These are phyloP conservation scores for Busseola fusca DNA, from an alignment of 2,888 invertebrate genomes.

Conservation along the genomic window DNA sequence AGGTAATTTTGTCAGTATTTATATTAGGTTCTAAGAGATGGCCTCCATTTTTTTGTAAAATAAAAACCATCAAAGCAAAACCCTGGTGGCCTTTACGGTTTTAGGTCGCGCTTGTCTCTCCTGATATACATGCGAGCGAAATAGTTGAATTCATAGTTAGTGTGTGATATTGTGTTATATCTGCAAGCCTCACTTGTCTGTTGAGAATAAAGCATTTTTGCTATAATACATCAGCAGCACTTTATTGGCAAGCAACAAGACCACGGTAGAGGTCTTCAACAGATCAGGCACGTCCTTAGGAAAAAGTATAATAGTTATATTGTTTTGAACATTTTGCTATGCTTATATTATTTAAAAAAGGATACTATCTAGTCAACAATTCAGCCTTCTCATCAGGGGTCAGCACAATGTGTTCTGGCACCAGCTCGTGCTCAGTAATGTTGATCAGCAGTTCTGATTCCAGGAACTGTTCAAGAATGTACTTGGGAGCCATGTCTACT, in stretches of 20 bases:
- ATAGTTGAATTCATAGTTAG: background rate
- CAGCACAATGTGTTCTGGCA: constrained; percentile 99
- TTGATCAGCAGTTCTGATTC: constrained; percentile 99
- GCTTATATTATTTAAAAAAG: constrained; percentile 73
- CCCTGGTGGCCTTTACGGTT: no score
- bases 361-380: constrained; percentile 97
- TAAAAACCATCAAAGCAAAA: no score
- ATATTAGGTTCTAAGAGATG: no score
- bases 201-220: background rate
- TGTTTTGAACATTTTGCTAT: background rate
- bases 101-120: background rate
- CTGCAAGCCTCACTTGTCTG: background rate
- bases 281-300: background rate
- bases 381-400: constrained; percentile 99
- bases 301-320: background rate
- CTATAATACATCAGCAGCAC: background rate
- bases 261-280: background rate
- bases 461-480: constrained; percentile 98
- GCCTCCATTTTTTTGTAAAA: no score
- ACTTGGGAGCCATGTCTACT: constrained; percentile 99
- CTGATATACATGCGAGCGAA: background rate
- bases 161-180: no score
- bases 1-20: no score
- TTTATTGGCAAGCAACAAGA: background rate
- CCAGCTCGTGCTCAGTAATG: constrained; percentile 99